A percentile compares a stretch with the other conserved stretches of the same genome.
These are phyloP conservation scores for Dicrostonyx torquatus DNA, from an alignment of 2,797 vertebrate species.

Conservation along the genomic window DNA sequence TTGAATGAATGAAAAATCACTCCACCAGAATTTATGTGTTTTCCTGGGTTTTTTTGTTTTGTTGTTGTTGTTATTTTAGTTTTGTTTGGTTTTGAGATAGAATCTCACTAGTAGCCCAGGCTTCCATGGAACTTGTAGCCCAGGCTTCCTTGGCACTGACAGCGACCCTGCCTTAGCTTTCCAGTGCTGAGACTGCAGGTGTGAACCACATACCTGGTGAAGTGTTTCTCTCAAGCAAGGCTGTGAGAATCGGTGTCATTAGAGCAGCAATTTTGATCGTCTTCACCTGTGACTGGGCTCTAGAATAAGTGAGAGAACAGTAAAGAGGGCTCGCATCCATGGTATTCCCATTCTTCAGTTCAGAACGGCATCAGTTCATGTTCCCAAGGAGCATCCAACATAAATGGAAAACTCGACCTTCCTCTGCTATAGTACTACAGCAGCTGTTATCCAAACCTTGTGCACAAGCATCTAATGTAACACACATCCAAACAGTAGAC, in stretches of 20 bases:
- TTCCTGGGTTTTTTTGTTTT: neutral
- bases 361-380: neutral
- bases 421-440: neutral
- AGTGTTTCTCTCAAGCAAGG: neutral
- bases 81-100: neutral
- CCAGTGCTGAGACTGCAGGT: neutral
- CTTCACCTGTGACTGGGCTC: neutral
- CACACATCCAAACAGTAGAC: neutral
- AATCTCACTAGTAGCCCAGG: neutral
- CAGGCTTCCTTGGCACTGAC: neutral
- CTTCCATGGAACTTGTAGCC: neutral
- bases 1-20: neutral
- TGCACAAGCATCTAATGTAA: constrained; percentile 4
- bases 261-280: neutral
- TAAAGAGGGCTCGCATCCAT: neutral
- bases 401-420: neutral
- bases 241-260: neutral
- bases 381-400: neutral
- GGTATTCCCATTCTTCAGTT: neutral
- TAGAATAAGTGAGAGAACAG: neutral
- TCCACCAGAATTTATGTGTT: neutral
- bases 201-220: neutral
- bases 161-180: neutral
- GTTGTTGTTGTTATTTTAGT: neutral
- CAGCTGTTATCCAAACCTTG: neutral